Conservation (phyloP, 2,797 vertebrate species). For the Pangasius sanitwongsei region DNA sequence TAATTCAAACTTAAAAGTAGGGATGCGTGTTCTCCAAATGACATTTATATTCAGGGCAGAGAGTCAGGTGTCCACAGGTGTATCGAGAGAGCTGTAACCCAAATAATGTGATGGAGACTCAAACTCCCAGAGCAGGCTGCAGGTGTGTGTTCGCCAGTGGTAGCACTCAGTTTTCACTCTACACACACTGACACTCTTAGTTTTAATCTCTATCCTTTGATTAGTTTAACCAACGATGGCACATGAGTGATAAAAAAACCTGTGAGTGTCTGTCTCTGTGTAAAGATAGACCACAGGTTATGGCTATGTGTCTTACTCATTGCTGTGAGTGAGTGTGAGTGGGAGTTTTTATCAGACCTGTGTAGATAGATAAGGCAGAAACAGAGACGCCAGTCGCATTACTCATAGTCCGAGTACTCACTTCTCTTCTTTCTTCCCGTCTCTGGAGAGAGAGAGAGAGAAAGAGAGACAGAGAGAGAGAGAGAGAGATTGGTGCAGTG, state of each 20-base stretch:
- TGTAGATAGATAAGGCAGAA: constrained; percentile 42
- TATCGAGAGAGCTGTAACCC: constrained; percentile 29
- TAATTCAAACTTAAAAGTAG: not conserved
- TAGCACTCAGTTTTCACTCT: not conserved
- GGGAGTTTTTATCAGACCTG: constrained; percentile 51
- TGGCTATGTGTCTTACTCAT: constrained; percentile 21
- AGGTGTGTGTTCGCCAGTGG: constrained; percentile 18
- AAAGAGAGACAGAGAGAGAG: not conserved
- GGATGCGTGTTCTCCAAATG: constrained; percentile 4
- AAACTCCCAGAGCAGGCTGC: constrained; percentile 24
- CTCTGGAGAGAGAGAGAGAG: constrained; percentile 12
- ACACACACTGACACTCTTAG: not conserved
- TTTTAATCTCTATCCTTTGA: constrained; percentile 4
- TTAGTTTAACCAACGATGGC: constrained; percentile 13
- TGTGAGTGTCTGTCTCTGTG: not conserved
- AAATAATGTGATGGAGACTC: constrained; percentile 22
- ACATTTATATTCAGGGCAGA: constrained; percentile 27
- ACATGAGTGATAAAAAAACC: constrained; percentile 9
- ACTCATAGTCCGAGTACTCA: constrained; percentile 46
- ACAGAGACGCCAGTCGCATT: constrained; percentile 49
- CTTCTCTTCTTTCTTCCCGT: constrained; percentile 13
- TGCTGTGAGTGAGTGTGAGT: constrained; percentile 25
- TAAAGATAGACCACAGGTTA: constrained; percentile 32
- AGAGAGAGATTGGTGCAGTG: constrained; percentile 39
- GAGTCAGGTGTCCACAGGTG: constrained; percentile 41